Conservation (phyloP, 2,113 vertebrate species). For the Glaucidium brasilianum region DNA sequence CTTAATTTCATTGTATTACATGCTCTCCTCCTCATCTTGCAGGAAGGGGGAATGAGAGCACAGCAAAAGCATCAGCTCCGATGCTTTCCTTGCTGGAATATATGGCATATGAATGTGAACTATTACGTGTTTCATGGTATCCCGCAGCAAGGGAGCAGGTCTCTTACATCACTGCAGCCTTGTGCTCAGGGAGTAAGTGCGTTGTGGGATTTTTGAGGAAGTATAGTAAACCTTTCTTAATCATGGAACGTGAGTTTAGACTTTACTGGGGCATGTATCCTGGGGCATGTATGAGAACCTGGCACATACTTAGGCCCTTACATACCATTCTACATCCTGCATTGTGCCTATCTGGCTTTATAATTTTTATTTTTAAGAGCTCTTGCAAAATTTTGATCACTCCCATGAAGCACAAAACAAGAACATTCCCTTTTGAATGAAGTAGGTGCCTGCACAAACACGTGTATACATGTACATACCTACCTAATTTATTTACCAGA, state of each 20-base stretch:
- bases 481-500: background rate
- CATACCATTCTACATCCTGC: background rate
- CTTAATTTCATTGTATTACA: background rate
- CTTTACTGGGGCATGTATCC: background rate
- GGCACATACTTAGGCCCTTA: background rate
- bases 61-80: background rate
- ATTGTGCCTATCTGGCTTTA: background rate
- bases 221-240: background rate
- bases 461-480: background rate
- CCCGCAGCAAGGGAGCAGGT: background rate
- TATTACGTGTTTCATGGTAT: background rate
- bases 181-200: background rate
- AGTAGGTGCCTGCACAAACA: background rate
- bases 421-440: background rate
- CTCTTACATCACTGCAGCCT: background rate
- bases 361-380: background rate
- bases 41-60: background rate
- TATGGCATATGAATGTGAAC: background rate
- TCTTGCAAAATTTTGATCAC: background rate
- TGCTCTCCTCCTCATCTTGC: background rate
- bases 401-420: background rate
- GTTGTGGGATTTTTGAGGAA: background rate
- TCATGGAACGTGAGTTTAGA: background rate
- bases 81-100: background rate
- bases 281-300: background rate